phyloP scores from a whole-genome alignment of 2,113 vertebrate genomes.

The Planiliza haematocheilus region DNA sequence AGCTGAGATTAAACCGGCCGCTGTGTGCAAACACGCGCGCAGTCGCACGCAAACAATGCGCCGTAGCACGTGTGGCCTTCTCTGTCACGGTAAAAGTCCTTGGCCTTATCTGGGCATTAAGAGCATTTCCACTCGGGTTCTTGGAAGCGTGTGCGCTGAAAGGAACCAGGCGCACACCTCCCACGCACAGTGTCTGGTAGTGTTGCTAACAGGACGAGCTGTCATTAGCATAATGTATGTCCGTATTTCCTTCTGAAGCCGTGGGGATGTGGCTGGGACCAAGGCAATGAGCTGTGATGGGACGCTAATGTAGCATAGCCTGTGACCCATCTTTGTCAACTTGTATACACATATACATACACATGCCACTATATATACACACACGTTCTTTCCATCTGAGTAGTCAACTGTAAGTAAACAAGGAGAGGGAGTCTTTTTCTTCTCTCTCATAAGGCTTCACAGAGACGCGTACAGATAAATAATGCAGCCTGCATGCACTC shows the following conservation, averaged over 20 bases:
- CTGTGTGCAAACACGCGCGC: constrained; percentile 31
- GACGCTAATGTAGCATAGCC: constrained; percentile 77
- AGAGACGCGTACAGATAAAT: constrained; percentile 1
- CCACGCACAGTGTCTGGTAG: constrained; percentile 9
- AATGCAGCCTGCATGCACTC: constrained; percentile 16
- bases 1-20: constrained; percentile 50
- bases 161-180: constrained; percentile 7
- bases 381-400: constrained; percentile 41
- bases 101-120: constrained; percentile 24
- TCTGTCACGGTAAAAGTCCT: constrained; percentile 27
- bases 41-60: neutral
- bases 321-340: constrained; percentile 57
- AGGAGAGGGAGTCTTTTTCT: constrained; percentile 15
- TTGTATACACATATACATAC: constrained; percentile 9
- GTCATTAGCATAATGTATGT: constrained; percentile 77
- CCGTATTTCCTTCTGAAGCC: constrained; percentile 74
- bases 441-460: constrained; percentile 9
- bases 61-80: constrained; percentile 15
- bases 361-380: neutral
- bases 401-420: constrained; percentile 64
- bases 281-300: constrained; percentile 80
- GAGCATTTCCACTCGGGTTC: constrained; percentile 39
- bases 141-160: constrained; percentile 20
- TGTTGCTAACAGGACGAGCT: constrained; percentile 71
- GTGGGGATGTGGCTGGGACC: constrained; percentile 63